Percentiles rank a stretch among this genome's conserved stretches.
These are phyloP conservation scores for Leptoclinus maculatus DNA, from an alignment of 2,797 vertebrate genomes.

Conservation along the genomic window DNA sequence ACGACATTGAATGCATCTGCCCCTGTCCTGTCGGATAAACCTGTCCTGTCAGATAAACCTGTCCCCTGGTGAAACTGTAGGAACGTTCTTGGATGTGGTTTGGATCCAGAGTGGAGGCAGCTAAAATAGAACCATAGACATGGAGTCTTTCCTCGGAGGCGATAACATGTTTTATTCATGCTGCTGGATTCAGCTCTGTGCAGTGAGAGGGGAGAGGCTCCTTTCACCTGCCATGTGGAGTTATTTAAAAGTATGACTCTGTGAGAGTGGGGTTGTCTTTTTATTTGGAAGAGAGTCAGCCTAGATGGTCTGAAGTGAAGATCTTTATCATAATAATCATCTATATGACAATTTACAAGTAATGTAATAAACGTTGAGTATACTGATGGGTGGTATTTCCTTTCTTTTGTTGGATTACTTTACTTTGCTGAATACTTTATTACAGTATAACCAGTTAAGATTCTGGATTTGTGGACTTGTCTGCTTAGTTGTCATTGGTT, in stretches of 20 bases:
- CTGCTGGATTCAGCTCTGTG: constrained; percentile 18
- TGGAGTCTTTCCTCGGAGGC: constrained; percentile 16
- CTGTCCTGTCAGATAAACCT: constrained; percentile 5
- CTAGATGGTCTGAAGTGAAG: background rate
- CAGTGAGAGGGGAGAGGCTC: background rate
- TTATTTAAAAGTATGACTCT: background rate
- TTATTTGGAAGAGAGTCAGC: background rate
- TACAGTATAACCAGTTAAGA: background rate
- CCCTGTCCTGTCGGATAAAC: constrained; percentile 4
- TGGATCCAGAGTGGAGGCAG: constrained; percentile 13
- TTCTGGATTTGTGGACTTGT: too few relatives aligned
- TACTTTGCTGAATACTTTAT: background rate
- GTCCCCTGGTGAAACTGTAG: constrained; percentile 4
- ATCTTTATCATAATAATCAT: background rate
- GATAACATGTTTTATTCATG: constrained; percentile 65
- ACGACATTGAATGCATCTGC: background rate
- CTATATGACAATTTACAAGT: background rate
- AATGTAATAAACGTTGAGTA: background rate
- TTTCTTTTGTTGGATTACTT: background rate
- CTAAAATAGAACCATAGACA: constrained; percentile 57
- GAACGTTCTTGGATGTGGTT: constrained; percentile 9
- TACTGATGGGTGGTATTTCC: background rate
- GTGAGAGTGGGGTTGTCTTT: background rate
- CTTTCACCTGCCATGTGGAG: constrained; percentile 8
- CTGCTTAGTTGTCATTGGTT: too few relatives aligned